Evolutionary conservation across 2,888 invertebrate genomes (phyloP).

Genomic region (Parelbella ahira): DNA sequence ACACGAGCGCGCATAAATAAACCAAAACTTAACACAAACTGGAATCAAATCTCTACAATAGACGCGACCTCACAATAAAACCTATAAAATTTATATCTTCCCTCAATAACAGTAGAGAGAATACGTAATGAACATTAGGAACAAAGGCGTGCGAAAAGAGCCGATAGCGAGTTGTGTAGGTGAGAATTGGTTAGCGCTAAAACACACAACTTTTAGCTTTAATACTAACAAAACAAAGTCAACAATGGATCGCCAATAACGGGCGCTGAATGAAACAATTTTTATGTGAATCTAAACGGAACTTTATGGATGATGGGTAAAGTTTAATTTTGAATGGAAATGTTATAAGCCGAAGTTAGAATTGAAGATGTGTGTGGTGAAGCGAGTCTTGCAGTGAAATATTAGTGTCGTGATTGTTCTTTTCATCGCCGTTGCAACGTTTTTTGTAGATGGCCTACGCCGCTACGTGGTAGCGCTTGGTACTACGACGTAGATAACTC

Average conservation of each 20-base stretch:
- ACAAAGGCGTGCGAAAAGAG: conserved; percentile 69
- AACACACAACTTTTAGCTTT: conserved; percentile 37
- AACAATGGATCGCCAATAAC: conserved; percentile 34
- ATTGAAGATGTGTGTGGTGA: conserved; percentile 66
- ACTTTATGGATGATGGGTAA: conserved; percentile 34
- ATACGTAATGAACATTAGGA: conserved; percentile 76
- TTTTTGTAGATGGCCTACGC: conserved; percentile 29
- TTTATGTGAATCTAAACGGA: conserved; percentile 32
- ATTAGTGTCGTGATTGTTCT: conserved; percentile 65
- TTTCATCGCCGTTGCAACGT: conserved; percentile 45
- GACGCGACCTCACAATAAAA: conserved; percentile 55
- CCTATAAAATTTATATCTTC: conserved; percentile 69
- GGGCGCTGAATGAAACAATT: conserved; percentile 42
- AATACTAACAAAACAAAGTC: conserved; percentile 33
- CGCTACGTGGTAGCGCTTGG: conserved; percentile 25
- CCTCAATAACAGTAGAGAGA: conserved; percentile 68
- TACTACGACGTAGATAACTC: conserved; percentile 28
- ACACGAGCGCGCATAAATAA: conserved; percentile 34
- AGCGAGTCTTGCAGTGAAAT: conserved; percentile 57
- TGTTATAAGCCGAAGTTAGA: conserved; percentile 42
- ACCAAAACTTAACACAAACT: conserved; percentile 38
- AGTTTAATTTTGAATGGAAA: conserved; percentile 34
- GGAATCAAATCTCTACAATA: conserved; percentile 57
- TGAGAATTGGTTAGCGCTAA: conserved; percentile 52
- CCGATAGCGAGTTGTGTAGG: conserved; percentile 64